phyloP scores from a whole-genome alignment of 2,113 vertebrate species.

The Arvicanthis niloticus region DNA sequence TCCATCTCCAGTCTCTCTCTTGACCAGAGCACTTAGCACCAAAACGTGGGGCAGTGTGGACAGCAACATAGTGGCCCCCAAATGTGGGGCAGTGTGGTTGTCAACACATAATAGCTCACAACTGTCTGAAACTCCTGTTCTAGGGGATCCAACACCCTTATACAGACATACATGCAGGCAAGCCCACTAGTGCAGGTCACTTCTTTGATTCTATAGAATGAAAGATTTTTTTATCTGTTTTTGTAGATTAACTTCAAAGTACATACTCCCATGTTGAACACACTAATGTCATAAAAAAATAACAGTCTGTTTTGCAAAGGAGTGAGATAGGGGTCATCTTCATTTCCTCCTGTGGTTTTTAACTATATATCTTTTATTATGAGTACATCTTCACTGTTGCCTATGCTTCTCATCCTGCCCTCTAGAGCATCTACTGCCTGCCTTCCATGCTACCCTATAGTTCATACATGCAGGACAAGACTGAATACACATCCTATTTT shows the following conservation, averaged over 20 bases:
- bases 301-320: background rate
- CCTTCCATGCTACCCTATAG: background rate
- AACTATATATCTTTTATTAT: no score
- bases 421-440: background rate
- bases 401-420: accelerated
- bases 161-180: no score
- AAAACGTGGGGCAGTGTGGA: no score
- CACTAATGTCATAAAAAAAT: background rate
- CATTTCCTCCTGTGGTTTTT: background rate
- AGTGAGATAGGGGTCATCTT: background rate
- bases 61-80: no score
- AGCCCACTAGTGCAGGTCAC: no score
- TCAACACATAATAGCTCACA: no score
- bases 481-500: background rate
- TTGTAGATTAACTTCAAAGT: background rate
- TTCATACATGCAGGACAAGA: background rate
- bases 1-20: no score
- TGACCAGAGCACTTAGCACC: no score
- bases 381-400: background rate
- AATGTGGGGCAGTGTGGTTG: no score
- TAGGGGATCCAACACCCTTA: no score
- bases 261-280: background rate
- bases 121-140: no score
- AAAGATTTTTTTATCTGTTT: background rate
- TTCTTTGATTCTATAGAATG: background rate